Base-by-base conservation (phyloP, 2,113 vertebrate species). In the Hemichromis elongatus region DNA sequence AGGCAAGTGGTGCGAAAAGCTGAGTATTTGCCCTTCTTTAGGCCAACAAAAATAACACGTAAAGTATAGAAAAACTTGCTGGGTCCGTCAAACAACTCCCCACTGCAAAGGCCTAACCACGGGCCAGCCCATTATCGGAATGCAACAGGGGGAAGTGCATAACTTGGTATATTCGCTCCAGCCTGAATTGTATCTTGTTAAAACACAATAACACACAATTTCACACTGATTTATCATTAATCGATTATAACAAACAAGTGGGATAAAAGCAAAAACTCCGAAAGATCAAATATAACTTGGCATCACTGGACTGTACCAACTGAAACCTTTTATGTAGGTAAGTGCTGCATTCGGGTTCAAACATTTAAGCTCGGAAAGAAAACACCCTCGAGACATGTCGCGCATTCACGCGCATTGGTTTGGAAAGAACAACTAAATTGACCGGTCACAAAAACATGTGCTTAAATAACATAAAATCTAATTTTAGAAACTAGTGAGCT, bases 11-110 rank as follows among this genome's bases (percentile, higher is more conserved):
- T 18, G 28, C 3, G 18, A 35, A 79, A 90, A 77, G 53, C 6
- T 2, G 18, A 42, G 26, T 45, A 55, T 68, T 9, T 24, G 4
- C 10, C 37, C 35, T 61, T 87, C 40, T 18, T 55, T 28, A 9
- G 24, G 81, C 57, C n/a, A 59, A 89, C 54, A 77, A 90, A 92
- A 93, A 83, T 61, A 83, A 89, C 73, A 86, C 35, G 28, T 50
- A 93, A 96, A 96, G 90, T 95, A 84, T 54, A 85, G 82, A 75
- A 92, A 94, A 95, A 95, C 93, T 95, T 95, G 90, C 81, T 75
- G 66, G 89, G 2, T 92, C 89, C 92, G 86, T 89, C 89, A 94
- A 96, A 94, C 95, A 96, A 96, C 95, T 96, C 96, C 95, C 94
- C 92, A 92, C 95, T 81, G 93, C 94, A 94, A 80, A 96, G 96